Percentiles rank a stretch among this genome's conserved stretches.
Conservation (phyloP, 2,888 invertebrate species). For the Drosophila maculinotata region DNA sequence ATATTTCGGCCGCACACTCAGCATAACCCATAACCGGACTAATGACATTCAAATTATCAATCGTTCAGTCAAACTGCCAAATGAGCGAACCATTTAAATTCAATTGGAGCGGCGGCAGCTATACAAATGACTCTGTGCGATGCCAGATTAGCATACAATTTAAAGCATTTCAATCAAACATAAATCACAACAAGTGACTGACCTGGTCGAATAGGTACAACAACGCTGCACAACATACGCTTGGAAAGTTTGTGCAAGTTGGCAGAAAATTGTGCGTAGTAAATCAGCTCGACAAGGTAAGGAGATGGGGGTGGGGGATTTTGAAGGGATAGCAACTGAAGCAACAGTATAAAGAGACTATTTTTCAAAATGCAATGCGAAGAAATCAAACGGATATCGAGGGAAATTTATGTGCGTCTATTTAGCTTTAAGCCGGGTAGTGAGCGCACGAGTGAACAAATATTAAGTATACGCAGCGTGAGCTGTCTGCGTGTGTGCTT, state of each 20-base stretch:
- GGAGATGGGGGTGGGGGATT: neutral
- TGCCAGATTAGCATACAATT: constrained; percentile 71
- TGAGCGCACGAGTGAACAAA: constrained; percentile 64
- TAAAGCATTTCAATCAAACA: constrained; percentile 72
- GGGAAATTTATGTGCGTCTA: constrained; percentile 74
- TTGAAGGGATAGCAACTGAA: constrained; percentile 5
- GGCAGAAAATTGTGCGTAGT: constrained; percentile 67
- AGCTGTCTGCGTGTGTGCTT: constrained; percentile 29
- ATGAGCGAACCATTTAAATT: constrained; percentile 40
- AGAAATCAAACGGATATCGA: constrained; percentile 66
- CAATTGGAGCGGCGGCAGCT: constrained; percentile 24
- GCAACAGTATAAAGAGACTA: constrained; percentile 65
- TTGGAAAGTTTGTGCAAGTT: constrained; percentile 27
- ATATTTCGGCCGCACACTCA: constrained; percentile 9
- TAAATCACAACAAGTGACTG: constrained; percentile 62
- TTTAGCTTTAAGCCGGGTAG: constrained; percentile 61
- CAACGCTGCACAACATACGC: constrained; percentile 14
- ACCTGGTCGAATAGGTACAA: constrained; percentile 15
- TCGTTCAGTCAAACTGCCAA: constrained; percentile 44
- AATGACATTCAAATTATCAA: constrained; percentile 63
- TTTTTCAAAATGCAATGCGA: constrained; percentile 67
- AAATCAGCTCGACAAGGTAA: constrained; percentile 55
- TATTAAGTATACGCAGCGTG: constrained; percentile 70
- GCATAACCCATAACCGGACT: constrained; percentile 7
- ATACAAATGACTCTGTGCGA: constrained; percentile 57